A percentile compares a stretch with the other conserved stretches of the same genome.
These are phyloP conservation scores for Drosophila carrolli DNA, from an alignment of 1,140 invertebrate species.

Conservation along the genomic window DNA sequence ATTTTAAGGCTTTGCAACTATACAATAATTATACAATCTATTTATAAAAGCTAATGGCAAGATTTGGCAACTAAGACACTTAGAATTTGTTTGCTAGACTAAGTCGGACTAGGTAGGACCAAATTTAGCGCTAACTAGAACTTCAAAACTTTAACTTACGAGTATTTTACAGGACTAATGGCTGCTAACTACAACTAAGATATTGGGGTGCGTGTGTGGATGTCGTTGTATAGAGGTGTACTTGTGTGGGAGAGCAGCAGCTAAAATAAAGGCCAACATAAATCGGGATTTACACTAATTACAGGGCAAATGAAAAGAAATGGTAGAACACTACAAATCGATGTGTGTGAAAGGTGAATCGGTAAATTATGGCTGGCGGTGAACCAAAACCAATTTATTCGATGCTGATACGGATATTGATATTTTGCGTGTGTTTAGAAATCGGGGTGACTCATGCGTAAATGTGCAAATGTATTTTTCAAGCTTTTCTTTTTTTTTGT, in stretches of 20 bases:
- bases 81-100: slow-evolving; percentile 63
- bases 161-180: slow-evolving; percentile 67
- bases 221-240: slow-evolving; percentile 27
- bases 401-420: slow-evolving; percentile 43
- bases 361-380: slow-evolving; percentile 42
- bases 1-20: slow-evolving; percentile 60
- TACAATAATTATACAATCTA: slow-evolving; percentile 45
- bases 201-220: slow-evolving; percentile 22
- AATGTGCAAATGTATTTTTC: slow-evolving; percentile 85
- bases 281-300: slow-evolving; percentile 61
- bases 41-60: slow-evolving; percentile 59
- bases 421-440: slow-evolving; percentile 62
- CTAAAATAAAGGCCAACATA: slow-evolving; percentile 59
- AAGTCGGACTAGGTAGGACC: slow-evolving; percentile 45
- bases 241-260: slow-evolving; percentile 58
- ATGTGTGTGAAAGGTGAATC: slow-evolving; percentile 33
- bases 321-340: slow-evolving; percentile 55
- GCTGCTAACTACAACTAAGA: slow-evolving; percentile 65
- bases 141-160: slow-evolving; percentile 57
- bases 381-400: slow-evolving; percentile 49
- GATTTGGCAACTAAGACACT: slow-evolving; percentile 73
- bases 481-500: slow-evolving; percentile 62
- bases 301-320: slow-evolving; percentile 58
- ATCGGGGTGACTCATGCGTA: slow-evolving; percentile 84
- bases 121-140: slow-evolving; percentile 75